These are phyloP conservation scores for Leptosomus discolor DNA, from an alignment of 2,113 vertebrate genomes.

Conservation along the genomic window DNA sequence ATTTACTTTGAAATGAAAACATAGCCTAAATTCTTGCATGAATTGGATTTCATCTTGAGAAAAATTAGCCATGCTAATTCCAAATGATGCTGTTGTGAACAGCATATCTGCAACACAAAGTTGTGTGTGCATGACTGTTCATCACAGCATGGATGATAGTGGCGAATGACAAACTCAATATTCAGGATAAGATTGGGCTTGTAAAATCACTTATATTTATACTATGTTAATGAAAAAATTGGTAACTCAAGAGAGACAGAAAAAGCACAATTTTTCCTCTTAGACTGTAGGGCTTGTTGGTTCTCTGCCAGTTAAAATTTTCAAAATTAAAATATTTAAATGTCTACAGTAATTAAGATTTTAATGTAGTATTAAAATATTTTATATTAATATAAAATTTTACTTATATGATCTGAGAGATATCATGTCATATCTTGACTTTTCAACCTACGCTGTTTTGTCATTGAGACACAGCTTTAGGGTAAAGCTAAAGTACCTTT, in stretches of 20 bases:
- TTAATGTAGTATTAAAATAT: not conserved
- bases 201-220: not conserved
- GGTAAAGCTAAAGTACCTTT: not conserved
- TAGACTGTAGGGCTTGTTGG: not conserved
- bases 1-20: not conserved
- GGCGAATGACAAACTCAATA: not conserved
- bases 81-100: not conserved
- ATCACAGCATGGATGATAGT: not conserved
- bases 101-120: not conserved
- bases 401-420: not conserved
- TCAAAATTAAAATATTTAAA: not conserved
- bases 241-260: not conserved
- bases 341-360: not conserved
- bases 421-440: not conserved
- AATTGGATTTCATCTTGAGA: not conserved
- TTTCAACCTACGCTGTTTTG: not conserved
- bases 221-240: not conserved
- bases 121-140: not conserved
- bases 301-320: not conserved
- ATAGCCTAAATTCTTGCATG: not conserved
- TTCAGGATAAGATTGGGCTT: not conserved
- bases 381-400: not conserved
- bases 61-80: not conserved
- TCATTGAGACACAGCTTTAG: not conserved
- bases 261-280: not conserved